Base-by-base conservation (phyloP, 2,113 vertebrate genomes). In the Jaculus jaculus region DNA sequence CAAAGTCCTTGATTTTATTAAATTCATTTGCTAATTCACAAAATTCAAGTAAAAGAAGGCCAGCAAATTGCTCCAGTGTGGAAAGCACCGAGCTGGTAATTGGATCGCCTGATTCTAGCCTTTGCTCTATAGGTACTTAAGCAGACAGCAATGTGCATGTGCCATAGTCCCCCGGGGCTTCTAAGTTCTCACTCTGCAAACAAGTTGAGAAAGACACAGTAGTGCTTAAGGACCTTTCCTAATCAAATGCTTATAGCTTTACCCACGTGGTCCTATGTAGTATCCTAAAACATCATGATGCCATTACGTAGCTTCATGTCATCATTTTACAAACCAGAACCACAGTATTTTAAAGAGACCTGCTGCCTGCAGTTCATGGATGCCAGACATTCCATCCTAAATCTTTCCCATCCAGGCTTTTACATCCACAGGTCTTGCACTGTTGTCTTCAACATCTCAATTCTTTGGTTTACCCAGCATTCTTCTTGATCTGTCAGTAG, bases 1-100 rank as follows among this genome's bases (percentile, higher is more conserved):
- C 79, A 69, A 85, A 96, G 95, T 85, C 96, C 96, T 95, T 97
- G 95, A 78, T 97, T 97, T 97, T 90, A 96, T 96, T 96, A 54
- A 87, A 93, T 92, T 93, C 90, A 93, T 96, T 96, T 97, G 96
- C 90, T 95, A 95, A 96, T 87, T 94, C 79, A 81, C 75, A 89
- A 95, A 77, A 86, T 93, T 92, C 89, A 60, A 30, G 79, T 84
- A 2, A 94, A 95, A 92, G 85, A 85, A 88, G 83, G 88, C 74
- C 87, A 87, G 81, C 93, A 92, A 92, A 94, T 92, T 58, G 60
- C 28, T 91, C 37, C 51, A 28, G 39, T 26, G 17, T 71, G 42
- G 60, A 54, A 78, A 90, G 32, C 78, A 23, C 17, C 28, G 73
- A 72, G 13, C 69, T 90, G 69, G 81, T 63, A 85, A 26, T 39